These are phyloP conservation scores for Sthenelais limicola DNA, from an alignment of 2,888 invertebrate species.

Conservation along the genomic window DNA sequence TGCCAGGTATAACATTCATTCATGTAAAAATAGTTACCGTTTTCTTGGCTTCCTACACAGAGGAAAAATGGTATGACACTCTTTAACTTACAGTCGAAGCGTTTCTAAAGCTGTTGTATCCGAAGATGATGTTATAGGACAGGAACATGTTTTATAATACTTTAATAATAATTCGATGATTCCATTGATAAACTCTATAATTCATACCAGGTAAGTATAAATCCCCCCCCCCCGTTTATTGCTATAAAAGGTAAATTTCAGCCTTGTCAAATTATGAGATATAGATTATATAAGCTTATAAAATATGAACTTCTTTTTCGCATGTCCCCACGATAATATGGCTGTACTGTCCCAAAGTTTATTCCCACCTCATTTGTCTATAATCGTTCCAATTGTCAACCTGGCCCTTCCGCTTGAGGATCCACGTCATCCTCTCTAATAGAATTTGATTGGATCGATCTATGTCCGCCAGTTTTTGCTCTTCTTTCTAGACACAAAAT, in stretches of 20 bases:
- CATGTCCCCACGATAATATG: not conserved
- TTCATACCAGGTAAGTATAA: no score
- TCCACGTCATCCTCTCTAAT: slow-evolving; percentile 65
- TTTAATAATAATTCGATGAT: not conserved
- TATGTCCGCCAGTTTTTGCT: slow-evolving; percentile 62
- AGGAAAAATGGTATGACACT: slow-evolving; percentile 7
- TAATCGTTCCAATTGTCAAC: slow-evolving; percentile 67
- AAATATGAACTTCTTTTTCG: not conserved
- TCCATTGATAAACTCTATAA: not conserved
- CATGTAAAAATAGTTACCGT: slow-evolving; percentile 9
- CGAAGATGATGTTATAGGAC: not conserved
- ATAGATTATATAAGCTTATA: no score
- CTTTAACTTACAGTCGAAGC: no score
- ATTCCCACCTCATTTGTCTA: slow-evolving; percentile 57
- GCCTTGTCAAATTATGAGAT: no score
- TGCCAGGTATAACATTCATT: no score
- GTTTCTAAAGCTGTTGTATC: no score
- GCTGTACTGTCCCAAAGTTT: not conserved
- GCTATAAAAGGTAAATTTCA: no score
- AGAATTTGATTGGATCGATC: slow-evolving; percentile 66
- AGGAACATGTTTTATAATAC: not conserved
- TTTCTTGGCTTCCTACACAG: slow-evolving; percentile 12
- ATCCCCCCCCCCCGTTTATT: no score
- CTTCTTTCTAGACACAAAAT: slow-evolving; percentile 57
- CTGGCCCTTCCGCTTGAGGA: slow-evolving; percentile 60